These are phyloP conservation scores for Pholis gunnellus DNA, from an alignment of 2,113 vertebrate species.

Conservation along the genomic window DNA sequence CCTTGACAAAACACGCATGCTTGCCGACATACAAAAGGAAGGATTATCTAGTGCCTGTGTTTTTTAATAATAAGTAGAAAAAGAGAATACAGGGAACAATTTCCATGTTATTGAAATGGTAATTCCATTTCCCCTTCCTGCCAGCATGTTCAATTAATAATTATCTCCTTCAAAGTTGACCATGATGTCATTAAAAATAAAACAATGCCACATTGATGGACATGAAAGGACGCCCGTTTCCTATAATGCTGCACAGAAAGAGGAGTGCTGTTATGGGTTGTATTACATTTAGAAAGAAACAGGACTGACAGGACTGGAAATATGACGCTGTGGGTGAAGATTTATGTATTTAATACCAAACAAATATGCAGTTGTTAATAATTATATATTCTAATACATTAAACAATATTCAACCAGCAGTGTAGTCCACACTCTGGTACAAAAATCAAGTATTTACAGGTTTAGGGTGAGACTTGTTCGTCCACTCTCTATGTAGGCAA, in stretches of 20 bases:
- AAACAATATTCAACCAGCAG: background rate
- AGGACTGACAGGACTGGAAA: slow-evolving; percentile 9
- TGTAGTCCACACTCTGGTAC: background rate
- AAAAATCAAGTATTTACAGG: slow-evolving; percentile 11
- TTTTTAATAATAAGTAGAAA: slow-evolving; percentile 26
- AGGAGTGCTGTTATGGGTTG: background rate
- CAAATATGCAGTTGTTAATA: background rate
- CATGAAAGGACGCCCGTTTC: slow-evolving; percentile 26
- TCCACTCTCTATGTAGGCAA: background rate
- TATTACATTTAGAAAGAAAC: slow-evolving; percentile 48
- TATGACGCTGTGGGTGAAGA: background rate
- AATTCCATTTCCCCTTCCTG: slow-evolving; percentile 42
- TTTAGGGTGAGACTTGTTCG: background rate
- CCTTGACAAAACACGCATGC: background rate
- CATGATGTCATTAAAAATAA: slow-evolving; percentile 47
- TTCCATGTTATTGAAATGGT: slow-evolving; percentile 47
- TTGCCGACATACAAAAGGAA: slow-evolving; percentile 3
- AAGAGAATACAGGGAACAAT: slow-evolving; percentile 35
- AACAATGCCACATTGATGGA: slow-evolving; percentile 52
- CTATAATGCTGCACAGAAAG: slow-evolving; percentile 14
- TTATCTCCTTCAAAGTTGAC: slow-evolving; percentile 52
- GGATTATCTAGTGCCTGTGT: background rate
- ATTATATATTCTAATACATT: background rate
- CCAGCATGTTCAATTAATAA: slow-evolving; percentile 38
- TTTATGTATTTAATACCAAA: background rate